Percentiles rank a stretch among this genome's conserved stretches.
phyloP scores from a whole-genome alignment of 2,113 vertebrate genomes.

The Corythoichthys haematopterus region DNA sequence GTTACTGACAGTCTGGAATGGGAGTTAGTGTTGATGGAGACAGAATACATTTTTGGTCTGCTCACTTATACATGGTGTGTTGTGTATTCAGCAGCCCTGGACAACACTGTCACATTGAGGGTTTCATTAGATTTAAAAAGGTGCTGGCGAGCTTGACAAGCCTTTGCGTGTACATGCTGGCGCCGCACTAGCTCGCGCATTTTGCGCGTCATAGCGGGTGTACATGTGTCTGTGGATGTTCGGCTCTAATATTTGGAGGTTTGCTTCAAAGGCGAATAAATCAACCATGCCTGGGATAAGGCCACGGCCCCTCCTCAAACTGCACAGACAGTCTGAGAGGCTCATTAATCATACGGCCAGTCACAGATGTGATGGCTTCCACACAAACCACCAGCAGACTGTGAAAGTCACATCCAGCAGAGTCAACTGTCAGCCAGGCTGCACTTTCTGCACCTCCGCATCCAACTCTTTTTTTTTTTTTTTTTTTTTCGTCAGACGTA shows the following conservation, averaged over 20 bases:
- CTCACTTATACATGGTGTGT: constrained; percentile 80
- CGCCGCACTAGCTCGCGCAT: constrained; percentile 42
- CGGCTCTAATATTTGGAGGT: constrained; percentile 62
- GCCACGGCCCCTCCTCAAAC: constrained; percentile 85
- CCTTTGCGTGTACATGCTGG: constrained; percentile 23
- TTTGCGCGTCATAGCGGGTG: constrained; percentile 45
- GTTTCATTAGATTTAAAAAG: constrained; percentile 89
- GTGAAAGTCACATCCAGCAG: constrained; percentile 97
- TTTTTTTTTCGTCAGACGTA: constrained; percentile 47
- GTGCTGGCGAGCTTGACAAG: constrained; percentile 58
- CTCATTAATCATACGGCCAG: constrained; percentile 95
- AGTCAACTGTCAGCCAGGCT: constrained; percentile 79
- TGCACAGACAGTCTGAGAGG: constrained; percentile 86
- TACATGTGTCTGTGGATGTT: constrained; percentile 56
- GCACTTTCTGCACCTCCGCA: constrained; percentile 24
- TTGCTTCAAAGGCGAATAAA: constrained; percentile 83
- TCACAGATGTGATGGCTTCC: constrained; percentile 96
- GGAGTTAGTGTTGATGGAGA: constrained; percentile 78
- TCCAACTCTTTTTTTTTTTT: constrained; percentile 2
- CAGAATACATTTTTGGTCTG: constrained; percentile 86
- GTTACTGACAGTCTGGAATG: constrained; percentile 62
- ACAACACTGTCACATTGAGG: constrained; percentile 85
- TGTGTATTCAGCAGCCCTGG: constrained; percentile 63
- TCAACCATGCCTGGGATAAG: constrained; percentile 88
- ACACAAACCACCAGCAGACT: constrained; percentile 90